phyloP scores from a whole-genome alignment of 2,888 invertebrate species.

The Mythimna ferrago region DNA sequence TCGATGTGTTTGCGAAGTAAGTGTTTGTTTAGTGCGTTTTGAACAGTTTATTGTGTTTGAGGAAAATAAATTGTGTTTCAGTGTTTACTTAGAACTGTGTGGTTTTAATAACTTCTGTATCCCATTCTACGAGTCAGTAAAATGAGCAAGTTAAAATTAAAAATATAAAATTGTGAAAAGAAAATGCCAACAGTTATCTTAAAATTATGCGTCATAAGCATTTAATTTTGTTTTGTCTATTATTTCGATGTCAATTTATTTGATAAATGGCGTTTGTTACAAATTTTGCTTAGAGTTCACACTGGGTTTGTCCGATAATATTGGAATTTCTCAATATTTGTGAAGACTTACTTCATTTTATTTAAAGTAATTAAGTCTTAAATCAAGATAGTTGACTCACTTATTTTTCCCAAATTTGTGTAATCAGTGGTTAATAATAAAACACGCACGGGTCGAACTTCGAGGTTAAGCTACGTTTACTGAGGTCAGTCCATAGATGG shows the following conservation, averaged over 20 bases:
- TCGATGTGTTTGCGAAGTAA: conserved; percentile 88
- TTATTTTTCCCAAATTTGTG: too few relatives aligned
- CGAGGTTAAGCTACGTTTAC: too few relatives aligned
- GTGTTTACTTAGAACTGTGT: background rate
- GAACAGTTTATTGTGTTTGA: background rate
- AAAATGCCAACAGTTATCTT: conserved; percentile 9
- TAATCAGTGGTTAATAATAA: too few relatives aligned
- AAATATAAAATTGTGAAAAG: background rate
- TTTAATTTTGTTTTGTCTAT: conserved; percentile 19
- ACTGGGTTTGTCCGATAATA: background rate
- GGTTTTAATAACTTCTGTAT: background rate
- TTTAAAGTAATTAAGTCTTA: too few relatives aligned
- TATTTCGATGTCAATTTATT: conserved; percentile 9
- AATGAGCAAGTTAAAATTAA: too few relatives aligned
- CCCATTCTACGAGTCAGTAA: too few relatives aligned
- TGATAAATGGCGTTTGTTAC: background rate
- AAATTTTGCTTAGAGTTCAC: background rate
- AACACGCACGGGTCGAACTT: too few relatives aligned
- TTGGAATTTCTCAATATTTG: too few relatives aligned
- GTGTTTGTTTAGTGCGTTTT: conserved; percentile 60
- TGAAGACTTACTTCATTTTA: too few relatives aligned
- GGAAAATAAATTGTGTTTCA: conserved; percentile 16
- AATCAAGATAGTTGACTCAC: too few relatives aligned
- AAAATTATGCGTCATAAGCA: background rate
- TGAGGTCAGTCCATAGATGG: too few relatives aligned